These are phyloP conservation scores for Dasysyrphus tricinctus DNA, from an alignment of 2,888 invertebrate species.

Conservation along the genomic window DNA sequence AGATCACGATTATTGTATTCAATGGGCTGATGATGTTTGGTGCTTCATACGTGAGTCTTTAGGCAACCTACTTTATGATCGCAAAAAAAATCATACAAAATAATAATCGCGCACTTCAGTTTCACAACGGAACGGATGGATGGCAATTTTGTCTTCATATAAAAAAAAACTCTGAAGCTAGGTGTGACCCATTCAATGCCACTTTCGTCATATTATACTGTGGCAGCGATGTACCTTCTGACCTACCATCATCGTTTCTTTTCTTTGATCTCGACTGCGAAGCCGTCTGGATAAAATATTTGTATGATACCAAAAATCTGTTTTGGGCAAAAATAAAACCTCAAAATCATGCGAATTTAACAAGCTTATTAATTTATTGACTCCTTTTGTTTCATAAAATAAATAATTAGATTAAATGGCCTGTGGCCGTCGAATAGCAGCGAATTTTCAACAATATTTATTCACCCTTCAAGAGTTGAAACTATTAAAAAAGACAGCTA, in stretches of 20 bases:
- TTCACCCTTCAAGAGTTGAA: not conserved
- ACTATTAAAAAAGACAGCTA: not conserved
- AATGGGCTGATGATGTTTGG: not conserved
- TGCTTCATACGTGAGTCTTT: slow-evolving; percentile 14
- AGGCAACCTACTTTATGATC: slow-evolving; percentile 4
- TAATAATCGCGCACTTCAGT: slow-evolving; percentile 13
- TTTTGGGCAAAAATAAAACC: not conserved
- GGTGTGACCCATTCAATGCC: slow-evolving; percentile 19
- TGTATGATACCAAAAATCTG: not conserved
- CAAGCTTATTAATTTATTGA: not conserved
- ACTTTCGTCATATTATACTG: not conserved
- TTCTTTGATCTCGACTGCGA: not conserved
- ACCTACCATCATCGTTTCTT: not conserved
- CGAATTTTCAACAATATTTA: not conserved
- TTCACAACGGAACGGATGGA: slow-evolving; percentile 13
- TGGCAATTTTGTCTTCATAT: not conserved
- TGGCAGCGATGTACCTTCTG: not conserved
- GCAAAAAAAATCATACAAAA: not conserved
- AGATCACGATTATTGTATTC: slow-evolving; percentile 10
- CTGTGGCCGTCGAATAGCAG: too few species aligned
- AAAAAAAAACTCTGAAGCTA: slow-evolving; percentile 4
- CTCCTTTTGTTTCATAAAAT: too few species aligned
- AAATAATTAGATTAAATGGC: too few species aligned
- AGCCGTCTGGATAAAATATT: not conserved
- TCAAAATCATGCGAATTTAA: not conserved